Evolutionary conservation across 2,797 vertebrate species (phyloP).

Genomic region (Furcifer pardalis): DNA sequence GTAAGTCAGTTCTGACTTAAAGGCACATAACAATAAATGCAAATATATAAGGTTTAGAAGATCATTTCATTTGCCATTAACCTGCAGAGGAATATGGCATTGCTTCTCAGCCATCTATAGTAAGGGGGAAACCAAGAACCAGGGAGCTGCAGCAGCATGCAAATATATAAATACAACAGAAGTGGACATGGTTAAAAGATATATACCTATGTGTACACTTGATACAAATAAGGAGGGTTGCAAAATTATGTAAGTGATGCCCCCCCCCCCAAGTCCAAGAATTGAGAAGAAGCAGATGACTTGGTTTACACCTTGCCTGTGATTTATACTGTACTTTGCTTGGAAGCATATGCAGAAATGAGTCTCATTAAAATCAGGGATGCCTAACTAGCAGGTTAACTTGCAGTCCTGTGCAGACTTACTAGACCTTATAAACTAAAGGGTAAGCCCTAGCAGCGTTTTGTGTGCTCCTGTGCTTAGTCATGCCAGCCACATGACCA

Average conservation of each 20-base stretch:
- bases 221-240: background rate
- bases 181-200: conserved; percentile 9
- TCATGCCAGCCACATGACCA: no score
- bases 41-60: no score
- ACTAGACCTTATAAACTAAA: no score
- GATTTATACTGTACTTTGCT: no score
- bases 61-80: background rate
- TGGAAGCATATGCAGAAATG: background rate
- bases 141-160: background rate
- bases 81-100: background rate
- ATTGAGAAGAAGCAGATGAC: background rate
- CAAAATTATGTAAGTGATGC: background rate
- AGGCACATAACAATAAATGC: no score
- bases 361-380: background rate
- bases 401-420: background rate
- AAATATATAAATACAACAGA: background rate
- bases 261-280: background rate
- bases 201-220: background rate
- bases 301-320: background rate
- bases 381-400: background rate
- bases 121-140: conserved; percentile 14
- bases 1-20: no score
- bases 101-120: background rate
- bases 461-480: background rate
- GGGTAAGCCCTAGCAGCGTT: background rate